Percentiles rank a stretch among this genome's conserved stretches.
These are phyloP conservation scores for Spinus olivaceus DNA, from an alignment of 2,797 vertebrate species.

Conservation along the genomic window DNA sequence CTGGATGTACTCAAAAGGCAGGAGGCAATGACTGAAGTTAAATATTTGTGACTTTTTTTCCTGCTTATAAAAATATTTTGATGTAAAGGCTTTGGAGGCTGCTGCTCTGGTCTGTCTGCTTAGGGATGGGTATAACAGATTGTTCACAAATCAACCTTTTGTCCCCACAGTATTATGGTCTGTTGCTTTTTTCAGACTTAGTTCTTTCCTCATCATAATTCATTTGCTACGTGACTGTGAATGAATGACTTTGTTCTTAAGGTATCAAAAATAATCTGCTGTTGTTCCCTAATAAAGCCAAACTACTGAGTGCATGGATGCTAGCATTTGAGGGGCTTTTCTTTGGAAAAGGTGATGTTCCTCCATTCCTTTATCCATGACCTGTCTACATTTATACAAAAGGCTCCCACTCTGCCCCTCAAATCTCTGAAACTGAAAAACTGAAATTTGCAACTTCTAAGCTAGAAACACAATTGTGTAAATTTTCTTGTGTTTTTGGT, in stretches of 20 bases:
- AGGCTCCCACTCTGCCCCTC: background rate
- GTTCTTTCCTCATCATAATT: background rate
- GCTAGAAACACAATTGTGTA: background rate
- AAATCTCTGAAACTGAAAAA: background rate
- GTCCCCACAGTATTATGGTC: background rate
- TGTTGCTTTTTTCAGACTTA: background rate
- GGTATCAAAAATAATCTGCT: background rate
- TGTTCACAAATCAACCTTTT: background rate
- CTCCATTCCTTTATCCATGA: background rate
- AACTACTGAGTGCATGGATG: background rate
- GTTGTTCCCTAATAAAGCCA: background rate
- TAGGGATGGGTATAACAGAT: background rate
- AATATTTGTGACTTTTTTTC: background rate
- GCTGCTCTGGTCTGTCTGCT: background rate
- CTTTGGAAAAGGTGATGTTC: background rate
- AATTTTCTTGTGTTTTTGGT: background rate
- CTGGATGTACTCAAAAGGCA: background rate
- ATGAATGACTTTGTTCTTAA: background rate
- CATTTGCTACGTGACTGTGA: background rate
- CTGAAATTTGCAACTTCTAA: background rate
- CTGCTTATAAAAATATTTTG: background rate
- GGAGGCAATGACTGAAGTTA: background rate
- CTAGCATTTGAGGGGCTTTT: background rate
- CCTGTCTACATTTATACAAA: background rate
- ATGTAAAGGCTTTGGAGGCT: background rate